phyloP scores from a whole-genome alignment of 2,797 vertebrate species.

The Gallinago stenura region DNA sequence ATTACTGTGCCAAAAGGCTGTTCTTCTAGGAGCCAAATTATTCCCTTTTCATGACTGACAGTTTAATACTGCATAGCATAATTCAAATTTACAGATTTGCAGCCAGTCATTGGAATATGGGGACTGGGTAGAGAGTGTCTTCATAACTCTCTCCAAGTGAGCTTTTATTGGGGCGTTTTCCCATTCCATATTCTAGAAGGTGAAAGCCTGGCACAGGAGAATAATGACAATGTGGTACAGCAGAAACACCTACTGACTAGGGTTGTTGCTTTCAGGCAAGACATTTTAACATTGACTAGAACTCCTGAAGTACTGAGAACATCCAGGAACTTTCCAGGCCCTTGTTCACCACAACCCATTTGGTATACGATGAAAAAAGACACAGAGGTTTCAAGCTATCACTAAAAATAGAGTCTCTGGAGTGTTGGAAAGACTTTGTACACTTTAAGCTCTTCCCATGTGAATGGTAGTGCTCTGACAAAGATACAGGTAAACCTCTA shows the following conservation, averaged over 20 bases:
- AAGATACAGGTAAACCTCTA: not conserved
- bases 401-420: not conserved
- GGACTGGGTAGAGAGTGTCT: not conserved
- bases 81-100: not conserved
- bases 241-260: not conserved
- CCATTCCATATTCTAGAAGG: not conserved
- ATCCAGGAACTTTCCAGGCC: not conserved
- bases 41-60: not conserved
- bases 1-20: not conserved
- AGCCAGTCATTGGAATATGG: not conserved
- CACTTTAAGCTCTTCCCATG: not conserved
- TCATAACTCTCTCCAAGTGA: not conserved
- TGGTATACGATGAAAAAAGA: not conserved
- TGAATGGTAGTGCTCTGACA: not conserved
- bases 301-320: not conserved
- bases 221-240: not conserved
- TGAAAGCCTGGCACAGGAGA: not conserved
- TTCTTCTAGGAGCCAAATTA: not conserved
- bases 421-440: not conserved
- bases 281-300: not conserved
- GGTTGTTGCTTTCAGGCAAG: not conserved
- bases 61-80: not conserved
- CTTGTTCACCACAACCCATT: not conserved
- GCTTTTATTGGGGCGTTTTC: not conserved
- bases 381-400: not conserved